Evolutionary conservation across 92 coral and sea anemone species (phyloP), one percentile per base, ranked within the genome.

Genomic region (Porites evermanni): DNA sequence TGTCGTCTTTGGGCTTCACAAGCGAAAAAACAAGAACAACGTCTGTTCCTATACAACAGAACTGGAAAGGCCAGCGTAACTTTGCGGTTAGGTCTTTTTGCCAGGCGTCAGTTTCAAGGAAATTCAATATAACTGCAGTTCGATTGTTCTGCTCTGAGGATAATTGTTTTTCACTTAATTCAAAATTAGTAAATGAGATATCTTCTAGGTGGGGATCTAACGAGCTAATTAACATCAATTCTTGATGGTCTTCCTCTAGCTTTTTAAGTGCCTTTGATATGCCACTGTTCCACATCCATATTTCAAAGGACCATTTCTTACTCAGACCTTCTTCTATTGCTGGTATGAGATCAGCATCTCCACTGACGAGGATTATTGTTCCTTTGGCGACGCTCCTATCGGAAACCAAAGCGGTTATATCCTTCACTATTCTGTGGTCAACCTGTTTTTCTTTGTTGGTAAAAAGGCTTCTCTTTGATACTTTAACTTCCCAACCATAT

Each of bases 311-410:
- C 92, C 92, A 89, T 8, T 12, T 64, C 12, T 59, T 72, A 11
- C 53, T 58, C 56, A 89, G 14, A 1, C 81, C 75, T 14, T 64
- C 88, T 16, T 65, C 65, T 21, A 89, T 79, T 12, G 92, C 89
- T 3, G 92, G 92, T 47, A 89, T 74, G 23, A 89, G 66, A 17
- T 89, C 92, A 71, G 92, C 92, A 59, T 89, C 92, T 8, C 92
- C 92, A 64, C 89, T 77, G 12, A 89, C 86, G 7, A 89, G 66
- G 12, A 26, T 76, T 60, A 89, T 78, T 47, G 81, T 84, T 53
- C 92, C 92, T 53, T 84, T 84, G 44, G 53, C 32, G 17, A 77
- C 38, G 26, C 79, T 73, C 18, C 47, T 24, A 72, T 64, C 84
- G 29, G 80, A 89, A 17, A 78, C 92, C 1, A 75, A 64, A 6